Percentiles rank a stretch among this genome's conserved stretches.
Evolutionary conservation across 2,113 vertebrate species (phyloP).

Genomic region (Marmota monax): DNA sequence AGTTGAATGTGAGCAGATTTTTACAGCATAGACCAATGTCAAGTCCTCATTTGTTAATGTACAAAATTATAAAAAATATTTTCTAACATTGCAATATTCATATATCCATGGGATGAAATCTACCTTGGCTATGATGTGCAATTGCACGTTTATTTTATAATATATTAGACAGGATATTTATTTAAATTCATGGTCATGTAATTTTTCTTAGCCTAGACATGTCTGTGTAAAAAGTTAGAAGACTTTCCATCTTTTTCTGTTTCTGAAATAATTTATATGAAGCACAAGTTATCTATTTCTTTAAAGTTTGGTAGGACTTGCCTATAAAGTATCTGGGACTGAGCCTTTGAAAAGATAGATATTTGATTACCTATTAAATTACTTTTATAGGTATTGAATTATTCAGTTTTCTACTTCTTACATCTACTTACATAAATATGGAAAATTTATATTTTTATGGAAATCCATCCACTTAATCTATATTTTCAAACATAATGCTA

Average conservation of each 20-base stretch:
- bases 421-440: conserved; percentile 17
- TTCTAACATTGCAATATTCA: neutral
- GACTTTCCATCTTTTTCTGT: neutral
- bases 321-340: conserved; percentile 32
- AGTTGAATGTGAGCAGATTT: conserved; percentile 41
- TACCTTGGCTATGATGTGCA: neutral
- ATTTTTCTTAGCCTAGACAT: neutral
- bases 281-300: conserved; percentile 41
- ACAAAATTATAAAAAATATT: conserved; percentile 39
- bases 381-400: conserved; percentile 49
- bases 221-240: neutral
- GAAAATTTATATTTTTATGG: conserved; percentile 28
- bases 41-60: conserved; percentile 19
- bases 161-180: conserved; percentile 22
- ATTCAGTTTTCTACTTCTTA: conserved; percentile 44
- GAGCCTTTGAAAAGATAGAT: conserved; percentile 39
- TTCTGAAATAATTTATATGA: conserved; percentile 31
- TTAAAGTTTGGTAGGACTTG: conserved; percentile 3
- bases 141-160: neutral
- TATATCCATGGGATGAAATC: neutral
- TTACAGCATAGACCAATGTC: neutral
- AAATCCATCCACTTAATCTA: conserved; percentile 48
- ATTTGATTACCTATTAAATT: conserved; percentile 57
- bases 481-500: conserved; percentile 30
- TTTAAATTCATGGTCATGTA: neutral